Evolutionary conservation across 2,113 vertebrate species (phyloP).

Genomic region (Orientallactaga bullata): DNA sequence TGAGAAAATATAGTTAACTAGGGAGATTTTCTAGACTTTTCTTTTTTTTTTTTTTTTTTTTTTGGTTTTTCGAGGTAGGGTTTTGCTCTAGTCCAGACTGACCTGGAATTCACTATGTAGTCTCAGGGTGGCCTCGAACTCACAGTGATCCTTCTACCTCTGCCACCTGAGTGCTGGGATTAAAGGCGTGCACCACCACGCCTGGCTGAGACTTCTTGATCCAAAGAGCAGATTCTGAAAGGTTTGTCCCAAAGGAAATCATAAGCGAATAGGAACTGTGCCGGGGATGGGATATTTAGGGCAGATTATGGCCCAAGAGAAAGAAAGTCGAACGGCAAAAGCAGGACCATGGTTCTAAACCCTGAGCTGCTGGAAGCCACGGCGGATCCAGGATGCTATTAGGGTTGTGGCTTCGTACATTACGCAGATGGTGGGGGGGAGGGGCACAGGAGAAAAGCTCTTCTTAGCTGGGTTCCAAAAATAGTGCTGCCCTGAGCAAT

Average conservation of each 20-base stretch:
- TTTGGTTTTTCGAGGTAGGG: too few species aligned
- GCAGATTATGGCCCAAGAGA: not conserved
- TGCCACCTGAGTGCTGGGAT: too few species aligned
- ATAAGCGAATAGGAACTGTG: not conserved
- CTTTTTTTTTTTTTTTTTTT: too few species aligned
- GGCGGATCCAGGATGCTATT: not conserved
- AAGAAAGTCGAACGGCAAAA: not conserved
- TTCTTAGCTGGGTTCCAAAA: constrained; percentile 44
- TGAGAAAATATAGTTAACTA: not conserved
- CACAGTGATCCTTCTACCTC: too few species aligned
- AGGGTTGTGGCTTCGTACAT: not conserved
- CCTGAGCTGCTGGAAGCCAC: not conserved
- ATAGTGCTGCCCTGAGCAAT: constrained; percentile 11
- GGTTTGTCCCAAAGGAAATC: not conserved
- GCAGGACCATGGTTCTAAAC: not conserved
- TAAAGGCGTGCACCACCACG: too few species aligned
- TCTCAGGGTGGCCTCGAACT: too few species aligned
- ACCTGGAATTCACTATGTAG: too few species aligned
- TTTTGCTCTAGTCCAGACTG: too few species aligned
- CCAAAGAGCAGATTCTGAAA: not conserved
- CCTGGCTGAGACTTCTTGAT: too few species aligned
- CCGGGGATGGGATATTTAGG: not conserved
- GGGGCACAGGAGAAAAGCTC: not conserved
- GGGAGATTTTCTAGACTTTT: not conserved
- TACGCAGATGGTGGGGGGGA: not conserved